These are phyloP conservation scores for Timema podura DNA, from an alignment of 2,888 invertebrate species.

Conservation along the genomic window DNA sequence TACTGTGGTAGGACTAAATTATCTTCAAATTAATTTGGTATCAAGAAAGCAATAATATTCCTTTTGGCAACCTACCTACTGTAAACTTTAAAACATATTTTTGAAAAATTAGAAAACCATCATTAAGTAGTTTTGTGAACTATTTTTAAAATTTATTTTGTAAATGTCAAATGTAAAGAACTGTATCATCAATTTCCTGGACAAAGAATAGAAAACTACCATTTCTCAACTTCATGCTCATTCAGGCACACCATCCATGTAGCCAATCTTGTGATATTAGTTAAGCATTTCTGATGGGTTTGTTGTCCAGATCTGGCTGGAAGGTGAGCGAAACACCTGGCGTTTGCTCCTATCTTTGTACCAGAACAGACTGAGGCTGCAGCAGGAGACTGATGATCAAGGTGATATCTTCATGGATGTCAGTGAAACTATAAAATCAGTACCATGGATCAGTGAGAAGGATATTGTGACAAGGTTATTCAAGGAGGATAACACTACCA, in stretches of 20 bases:
- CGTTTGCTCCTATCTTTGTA: conserved; percentile 76
- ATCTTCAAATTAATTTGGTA: too few relatives aligned
- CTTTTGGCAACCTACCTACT: too few relatives aligned
- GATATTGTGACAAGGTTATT: conserved; percentile 55
- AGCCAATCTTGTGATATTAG: not conserved
- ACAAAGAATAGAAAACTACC: too few relatives aligned
- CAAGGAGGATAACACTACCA: conserved; percentile 51
- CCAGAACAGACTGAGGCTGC: conserved; percentile 64
- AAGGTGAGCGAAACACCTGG: conserved; percentile 87
- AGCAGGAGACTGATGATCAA: conserved; percentile 33
- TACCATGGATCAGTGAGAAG: conserved; percentile 51
- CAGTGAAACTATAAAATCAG: not conserved
- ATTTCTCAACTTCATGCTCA: not conserved
- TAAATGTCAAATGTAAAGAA: too few relatives aligned
- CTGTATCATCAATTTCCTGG: too few relatives aligned
- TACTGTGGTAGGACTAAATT: too few relatives aligned
- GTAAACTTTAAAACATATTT: too few relatives aligned
- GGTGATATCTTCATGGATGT: too few relatives aligned
- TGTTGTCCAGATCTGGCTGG: conserved; percentile 48
- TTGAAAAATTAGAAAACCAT: too few relatives aligned
- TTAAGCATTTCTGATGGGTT: conserved; percentile 21
- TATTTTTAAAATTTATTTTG: too few relatives aligned
- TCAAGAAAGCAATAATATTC: too few relatives aligned
- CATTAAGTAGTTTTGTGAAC: too few relatives aligned
- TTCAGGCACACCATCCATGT: not conserved